Evolutionary conservation across 2,888 invertebrate genomes (phyloP).

Genomic region (Notodonta dromedarius): DNA sequence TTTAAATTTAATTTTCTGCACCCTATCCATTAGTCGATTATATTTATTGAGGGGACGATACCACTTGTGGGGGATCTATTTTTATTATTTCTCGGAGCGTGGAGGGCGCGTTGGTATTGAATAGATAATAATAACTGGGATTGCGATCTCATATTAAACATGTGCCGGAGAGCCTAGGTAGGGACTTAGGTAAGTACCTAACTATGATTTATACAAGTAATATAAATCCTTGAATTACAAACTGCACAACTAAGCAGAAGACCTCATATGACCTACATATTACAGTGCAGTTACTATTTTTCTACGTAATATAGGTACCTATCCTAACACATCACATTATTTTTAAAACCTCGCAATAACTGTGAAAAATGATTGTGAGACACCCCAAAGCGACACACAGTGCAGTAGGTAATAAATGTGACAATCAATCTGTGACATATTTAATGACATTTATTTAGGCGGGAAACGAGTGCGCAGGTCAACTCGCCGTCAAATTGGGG

Average conservation of each 20-base stretch:
- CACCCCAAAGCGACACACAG: conserved; percentile 14
- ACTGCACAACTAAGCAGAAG: too few species aligned
- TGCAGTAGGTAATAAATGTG: conserved; percentile 54
- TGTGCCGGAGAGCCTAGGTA: too few species aligned
- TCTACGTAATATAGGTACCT: too few species aligned
- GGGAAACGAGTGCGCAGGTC: conserved; percentile 54
- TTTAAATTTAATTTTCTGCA: conserved; percentile 51
- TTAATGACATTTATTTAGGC: conserved; percentile 70
- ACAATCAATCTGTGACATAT: conserved; percentile 70
- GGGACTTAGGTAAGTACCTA: too few species aligned
- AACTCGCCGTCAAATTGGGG: conserved; percentile 60
- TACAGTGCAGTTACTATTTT: too few species aligned
- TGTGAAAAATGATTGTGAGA: neutral
- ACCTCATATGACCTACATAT: too few species aligned
- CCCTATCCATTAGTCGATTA: conserved; percentile 50
- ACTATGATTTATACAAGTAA: too few species aligned
- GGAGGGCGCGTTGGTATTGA: neutral
- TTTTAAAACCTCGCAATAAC: too few species aligned
- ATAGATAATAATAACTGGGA: conserved; percentile 9
- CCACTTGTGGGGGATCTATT: conserved; percentile 29
- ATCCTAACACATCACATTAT: too few species aligned
- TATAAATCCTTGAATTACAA: too few species aligned
- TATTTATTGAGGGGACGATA: conserved; percentile 50
- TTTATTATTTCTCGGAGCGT: conserved; percentile 45
- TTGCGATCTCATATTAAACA: too few species aligned